These are phyloP conservation scores for Macropis europaea DNA, from an alignment of 2,888 invertebrate genomes.

Conservation along the genomic window DNA sequence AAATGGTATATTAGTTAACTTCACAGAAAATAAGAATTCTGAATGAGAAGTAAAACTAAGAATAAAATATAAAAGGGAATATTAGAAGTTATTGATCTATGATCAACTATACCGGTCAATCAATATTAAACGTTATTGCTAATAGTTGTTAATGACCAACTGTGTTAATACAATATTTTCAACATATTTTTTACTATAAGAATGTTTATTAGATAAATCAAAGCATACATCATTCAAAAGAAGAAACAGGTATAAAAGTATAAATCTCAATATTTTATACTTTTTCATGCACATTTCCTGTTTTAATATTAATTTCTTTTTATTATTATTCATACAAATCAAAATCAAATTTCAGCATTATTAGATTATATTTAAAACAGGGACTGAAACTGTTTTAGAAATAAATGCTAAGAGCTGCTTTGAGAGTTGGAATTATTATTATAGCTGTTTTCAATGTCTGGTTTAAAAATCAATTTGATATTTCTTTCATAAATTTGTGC, in stretches of 20 bases:
- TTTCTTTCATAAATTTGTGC: neutral
- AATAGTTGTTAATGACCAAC: neutral
- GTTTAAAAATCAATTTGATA: too few species aligned
- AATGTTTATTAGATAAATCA: neutral
- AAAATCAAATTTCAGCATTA: too few species aligned
- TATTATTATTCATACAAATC: too few species aligned
- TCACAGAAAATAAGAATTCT: slow-evolving; percentile 67
- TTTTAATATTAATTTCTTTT: too few species aligned
- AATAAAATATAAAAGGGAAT: neutral
- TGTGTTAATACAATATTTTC: slow-evolving; percentile 1
- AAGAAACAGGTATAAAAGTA: too few species aligned
- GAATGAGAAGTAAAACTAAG: slow-evolving; percentile 17
- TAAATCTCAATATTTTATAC: neutral
- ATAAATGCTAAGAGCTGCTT: too few species aligned
- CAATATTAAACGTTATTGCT: neutral
- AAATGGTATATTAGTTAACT: slow-evolving; percentile 75
- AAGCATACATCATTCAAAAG: neutral
- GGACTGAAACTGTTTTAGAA: neutral
- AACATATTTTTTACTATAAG: neutral
- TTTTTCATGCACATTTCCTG: neutral
- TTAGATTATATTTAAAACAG: too few species aligned
- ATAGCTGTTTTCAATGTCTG: too few species aligned
- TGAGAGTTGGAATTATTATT: too few species aligned
- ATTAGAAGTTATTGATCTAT: too few species aligned
- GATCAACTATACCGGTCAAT: too few species aligned